These are phyloP conservation scores for Tiaroga cobitis DNA, from an alignment of 2,797 vertebrate species.

Conservation along the genomic window DNA sequence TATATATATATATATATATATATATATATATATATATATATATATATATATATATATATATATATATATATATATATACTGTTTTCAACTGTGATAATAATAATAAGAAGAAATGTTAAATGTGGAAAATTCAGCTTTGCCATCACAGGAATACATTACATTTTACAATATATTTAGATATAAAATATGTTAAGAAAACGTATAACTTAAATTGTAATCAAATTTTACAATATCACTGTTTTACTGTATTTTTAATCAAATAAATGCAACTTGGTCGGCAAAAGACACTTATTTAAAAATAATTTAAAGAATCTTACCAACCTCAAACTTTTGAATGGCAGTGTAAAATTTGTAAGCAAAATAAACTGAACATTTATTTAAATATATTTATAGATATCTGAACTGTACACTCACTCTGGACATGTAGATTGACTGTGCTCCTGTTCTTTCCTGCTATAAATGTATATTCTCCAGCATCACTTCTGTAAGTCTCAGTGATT, in stretches of 20 bases:
- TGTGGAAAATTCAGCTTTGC: neutral
- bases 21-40: too few relatives aligned
- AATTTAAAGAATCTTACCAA: neutral
- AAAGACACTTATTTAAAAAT: neutral
- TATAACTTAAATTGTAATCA: neutral
- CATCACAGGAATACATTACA: neutral
- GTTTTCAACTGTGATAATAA: neutral
- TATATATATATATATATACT: too few relatives aligned
- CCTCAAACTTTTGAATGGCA: neutral
- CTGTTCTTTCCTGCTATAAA: constrained; percentile 87
- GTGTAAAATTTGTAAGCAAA: neutral
- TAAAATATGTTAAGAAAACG: neutral
- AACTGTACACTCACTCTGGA: constrained; percentile 74
- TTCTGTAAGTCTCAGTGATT: constrained; percentile 84
- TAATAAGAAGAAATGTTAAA: too few relatives aligned
- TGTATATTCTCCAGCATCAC: constrained; percentile 86
- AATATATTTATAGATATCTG: neutral
- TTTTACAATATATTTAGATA: neutral
- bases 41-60: too few relatives aligned
- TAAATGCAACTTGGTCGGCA: neutral
- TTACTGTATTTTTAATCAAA: neutral
- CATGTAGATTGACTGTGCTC: constrained; percentile 83
- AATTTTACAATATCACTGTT: neutral
- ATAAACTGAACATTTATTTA: neutral
- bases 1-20: too few relatives aligned